Conservation (phyloP, 2,797 vertebrate species). For the Buphagus erythrorhynchus region DNA sequence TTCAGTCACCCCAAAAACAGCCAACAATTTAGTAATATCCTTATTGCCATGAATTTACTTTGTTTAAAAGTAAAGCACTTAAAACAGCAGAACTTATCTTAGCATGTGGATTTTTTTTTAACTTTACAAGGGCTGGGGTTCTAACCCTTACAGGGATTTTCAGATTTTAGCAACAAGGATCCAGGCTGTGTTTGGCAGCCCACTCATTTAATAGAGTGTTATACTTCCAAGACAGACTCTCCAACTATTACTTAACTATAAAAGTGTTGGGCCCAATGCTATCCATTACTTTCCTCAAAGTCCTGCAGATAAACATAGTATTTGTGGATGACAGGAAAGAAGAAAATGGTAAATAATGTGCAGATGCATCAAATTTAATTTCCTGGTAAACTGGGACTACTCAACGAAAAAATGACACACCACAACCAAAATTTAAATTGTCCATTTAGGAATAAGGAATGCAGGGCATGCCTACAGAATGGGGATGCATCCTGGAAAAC, state of each 20-base stretch:
- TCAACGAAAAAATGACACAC: not conserved
- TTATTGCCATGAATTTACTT: not conserved
- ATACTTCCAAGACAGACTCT: not conserved
- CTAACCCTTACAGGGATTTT: not conserved
- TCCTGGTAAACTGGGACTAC: not conserved
- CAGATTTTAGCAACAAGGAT: not conserved
- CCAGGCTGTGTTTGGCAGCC: not conserved
- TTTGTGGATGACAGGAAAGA: not conserved
- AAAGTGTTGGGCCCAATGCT: not conserved
- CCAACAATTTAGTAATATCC: not conserved
- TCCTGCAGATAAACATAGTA: not conserved
- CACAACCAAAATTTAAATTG: not conserved
- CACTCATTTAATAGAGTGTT: not conserved
- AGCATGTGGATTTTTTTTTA: not conserved
- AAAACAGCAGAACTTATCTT: not conserved
- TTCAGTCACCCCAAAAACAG: not conserved
- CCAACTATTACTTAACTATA: not conserved
- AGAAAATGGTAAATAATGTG: not conserved
- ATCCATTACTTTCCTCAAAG: not conserved
- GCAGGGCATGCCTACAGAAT: not conserved
- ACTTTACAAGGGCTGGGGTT: not conserved
- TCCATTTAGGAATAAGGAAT: not conserved
- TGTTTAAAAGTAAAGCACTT: not conserved
- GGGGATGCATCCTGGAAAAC: constrained; percentile 15
- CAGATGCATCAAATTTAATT: not conserved